Evolutionary conservation across 2,888 invertebrate species (phyloP).

Genomic region (Nymphalis c-album): DNA sequence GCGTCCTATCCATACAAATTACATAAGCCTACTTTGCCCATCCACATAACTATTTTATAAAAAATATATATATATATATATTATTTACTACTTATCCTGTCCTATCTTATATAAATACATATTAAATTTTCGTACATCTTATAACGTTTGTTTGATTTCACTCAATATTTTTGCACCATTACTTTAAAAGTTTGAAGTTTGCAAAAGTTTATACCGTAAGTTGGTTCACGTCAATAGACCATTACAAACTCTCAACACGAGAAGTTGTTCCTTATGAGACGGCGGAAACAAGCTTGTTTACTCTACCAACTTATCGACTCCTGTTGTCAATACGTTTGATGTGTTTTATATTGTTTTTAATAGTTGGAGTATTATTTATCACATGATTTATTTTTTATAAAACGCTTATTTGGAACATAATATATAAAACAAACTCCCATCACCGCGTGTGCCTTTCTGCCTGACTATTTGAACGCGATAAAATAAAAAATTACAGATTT

Average conservation of each 20-base stretch:
- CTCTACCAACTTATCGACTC: background rate
- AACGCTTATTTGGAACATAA: no score
- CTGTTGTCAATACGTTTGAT: background rate
- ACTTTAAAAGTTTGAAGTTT: background rate
- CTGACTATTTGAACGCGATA: no score
- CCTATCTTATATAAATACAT: no score
- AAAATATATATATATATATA: no score
- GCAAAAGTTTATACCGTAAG: background rate
- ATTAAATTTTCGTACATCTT: background rate
- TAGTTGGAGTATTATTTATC: background rate
- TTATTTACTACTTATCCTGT: no score
- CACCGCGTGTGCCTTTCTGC: no score
- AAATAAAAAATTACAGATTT: no score
- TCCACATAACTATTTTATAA: no score
- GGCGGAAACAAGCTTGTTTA: conserved; percentile 2
- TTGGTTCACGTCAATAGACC: conserved; percentile 6
- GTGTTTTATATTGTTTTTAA: background rate
- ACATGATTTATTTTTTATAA: background rate
- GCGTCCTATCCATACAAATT: no score
- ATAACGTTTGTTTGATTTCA: background rate
- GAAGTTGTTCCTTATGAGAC: background rate
- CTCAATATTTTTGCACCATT: conserved; percentile 1
- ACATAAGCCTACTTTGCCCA: no score
- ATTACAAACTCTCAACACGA: conserved; percentile 2
- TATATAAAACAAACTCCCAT: no score